Evolutionary conservation across 2,113 vertebrate species (phyloP).

Genomic region (Melanerpes formicivorus): DNA sequence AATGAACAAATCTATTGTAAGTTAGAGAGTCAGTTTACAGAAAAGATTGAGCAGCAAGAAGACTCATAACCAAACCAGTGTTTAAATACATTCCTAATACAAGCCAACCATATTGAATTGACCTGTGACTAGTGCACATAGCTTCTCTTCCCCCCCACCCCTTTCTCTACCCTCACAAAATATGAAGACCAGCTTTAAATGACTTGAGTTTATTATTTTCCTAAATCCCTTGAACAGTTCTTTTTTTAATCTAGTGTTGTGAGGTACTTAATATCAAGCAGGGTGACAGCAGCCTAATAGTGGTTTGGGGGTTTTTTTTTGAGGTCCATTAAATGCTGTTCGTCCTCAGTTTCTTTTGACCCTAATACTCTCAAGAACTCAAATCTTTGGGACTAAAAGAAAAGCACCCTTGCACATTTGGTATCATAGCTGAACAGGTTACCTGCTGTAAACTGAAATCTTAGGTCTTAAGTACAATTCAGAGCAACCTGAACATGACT

Average conservation of each 20-base stretch:
- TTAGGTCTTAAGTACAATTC: background rate
- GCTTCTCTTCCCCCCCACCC: background rate
- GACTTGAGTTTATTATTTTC: background rate
- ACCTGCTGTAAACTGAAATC: background rate
- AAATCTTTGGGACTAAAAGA: background rate
- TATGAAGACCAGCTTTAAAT: background rate
- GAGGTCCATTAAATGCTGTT: background rate
- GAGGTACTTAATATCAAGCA: background rate
- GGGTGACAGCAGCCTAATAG: background rate
- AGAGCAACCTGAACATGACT: background rate
- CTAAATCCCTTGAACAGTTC: background rate
- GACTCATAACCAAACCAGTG: constrained; percentile 16
- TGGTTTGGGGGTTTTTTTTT: background rate
- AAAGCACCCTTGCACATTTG: background rate
- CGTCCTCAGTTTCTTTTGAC: background rate
- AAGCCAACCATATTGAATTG: background rate
- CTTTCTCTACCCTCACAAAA: background rate
- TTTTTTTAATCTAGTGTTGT: background rate
- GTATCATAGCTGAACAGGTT: background rate
- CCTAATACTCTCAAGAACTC: background rate
- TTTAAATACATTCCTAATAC: constrained; percentile 32
- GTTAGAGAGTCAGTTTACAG: constrained; percentile 38
- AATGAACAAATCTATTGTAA: constrained; percentile 45
- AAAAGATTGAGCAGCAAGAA: constrained; percentile 40
- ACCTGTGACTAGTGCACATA: background rate